These are phyloP conservation scores for Chloropsis hardwickii DNA, from an alignment of 2,113 vertebrate species.

Conservation along the genomic window DNA sequence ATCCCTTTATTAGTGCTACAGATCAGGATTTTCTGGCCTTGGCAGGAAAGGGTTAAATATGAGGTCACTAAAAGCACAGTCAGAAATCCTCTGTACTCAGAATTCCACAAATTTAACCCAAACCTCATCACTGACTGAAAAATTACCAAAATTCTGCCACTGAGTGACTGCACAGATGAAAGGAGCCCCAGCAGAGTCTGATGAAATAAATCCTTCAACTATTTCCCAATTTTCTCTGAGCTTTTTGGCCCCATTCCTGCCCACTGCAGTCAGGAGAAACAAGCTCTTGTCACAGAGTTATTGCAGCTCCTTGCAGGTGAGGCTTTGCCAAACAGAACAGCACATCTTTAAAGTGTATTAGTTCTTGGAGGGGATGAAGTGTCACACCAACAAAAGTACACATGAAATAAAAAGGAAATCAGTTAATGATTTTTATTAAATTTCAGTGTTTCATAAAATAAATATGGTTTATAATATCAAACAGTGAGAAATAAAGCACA, in stretches of 20 bases:
- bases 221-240: neutral
- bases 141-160: neutral
- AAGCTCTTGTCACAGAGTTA: neutral
- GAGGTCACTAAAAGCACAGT: neutral
- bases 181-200: neutral
- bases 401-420: slow-evolving; percentile 56
- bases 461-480: slow-evolving; percentile 81
- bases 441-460: slow-evolving; percentile 88
- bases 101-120: neutral
- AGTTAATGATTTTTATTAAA: slow-evolving; percentile 83
- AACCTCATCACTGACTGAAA: neutral
- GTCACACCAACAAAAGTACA: slow-evolving; percentile 18
- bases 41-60: neutral
- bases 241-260: neutral
- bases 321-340: neutral
- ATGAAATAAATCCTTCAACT: neutral
- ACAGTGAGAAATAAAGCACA: slow-evolving; percentile 78
- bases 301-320: neutral
- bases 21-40: too few relatives aligned
- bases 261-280: too few relatives aligned
- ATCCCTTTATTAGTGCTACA: too few relatives aligned
- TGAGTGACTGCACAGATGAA: neutral
- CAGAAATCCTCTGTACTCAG: neutral
- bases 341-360: slow-evolving; percentile 53
- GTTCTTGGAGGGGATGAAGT: neutral